These are phyloP conservation scores for Dicrostonyx torquatus DNA, from an alignment of 2,797 vertebrate species.

Conservation along the genomic window DNA sequence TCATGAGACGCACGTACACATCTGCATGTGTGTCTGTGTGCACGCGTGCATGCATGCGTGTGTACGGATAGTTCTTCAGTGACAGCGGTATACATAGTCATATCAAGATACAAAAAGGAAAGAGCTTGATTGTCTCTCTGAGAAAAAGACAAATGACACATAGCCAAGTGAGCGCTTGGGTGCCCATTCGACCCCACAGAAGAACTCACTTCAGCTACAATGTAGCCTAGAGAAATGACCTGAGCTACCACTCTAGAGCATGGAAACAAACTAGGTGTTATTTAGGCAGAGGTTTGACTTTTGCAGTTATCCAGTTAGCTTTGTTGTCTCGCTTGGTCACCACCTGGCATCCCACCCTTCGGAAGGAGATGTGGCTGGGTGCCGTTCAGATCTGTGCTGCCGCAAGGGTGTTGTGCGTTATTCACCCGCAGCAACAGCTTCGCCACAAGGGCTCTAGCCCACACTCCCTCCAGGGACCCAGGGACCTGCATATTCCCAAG, in stretches of 20 bases:
- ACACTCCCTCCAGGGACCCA: background rate
- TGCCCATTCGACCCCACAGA: background rate
- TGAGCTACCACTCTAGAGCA: slow-evolving; percentile 48
- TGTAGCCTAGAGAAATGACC: slow-evolving; percentile 9
- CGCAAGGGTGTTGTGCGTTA: too few species aligned
- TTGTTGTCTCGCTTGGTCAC: slow-evolving; percentile 58
- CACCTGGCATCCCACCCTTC: background rate
- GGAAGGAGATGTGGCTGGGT: background rate
- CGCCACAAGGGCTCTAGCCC: accelerated
- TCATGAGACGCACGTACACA: background rate
- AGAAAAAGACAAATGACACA: background rate
- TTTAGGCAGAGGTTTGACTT: slow-evolving; percentile 56
- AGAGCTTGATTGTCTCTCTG: background rate
- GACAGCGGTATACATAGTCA: slow-evolving; percentile 34
- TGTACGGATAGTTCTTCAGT: background rate
- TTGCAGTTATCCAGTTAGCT: slow-evolving; percentile 71
- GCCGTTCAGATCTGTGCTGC: background rate
- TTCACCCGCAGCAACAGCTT: background rate
- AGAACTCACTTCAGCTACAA: background rate
- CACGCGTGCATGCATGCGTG: too few species aligned
- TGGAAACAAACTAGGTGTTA: slow-evolving; percentile 57
- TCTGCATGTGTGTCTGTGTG: too few species aligned
- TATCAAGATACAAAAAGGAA: background rate
- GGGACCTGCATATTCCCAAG: background rate
- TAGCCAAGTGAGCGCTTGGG: background rate